Evolutionary conservation across 2,113 vertebrate species (phyloP).

Genomic region (Ginglymostoma cirratum): DNA sequence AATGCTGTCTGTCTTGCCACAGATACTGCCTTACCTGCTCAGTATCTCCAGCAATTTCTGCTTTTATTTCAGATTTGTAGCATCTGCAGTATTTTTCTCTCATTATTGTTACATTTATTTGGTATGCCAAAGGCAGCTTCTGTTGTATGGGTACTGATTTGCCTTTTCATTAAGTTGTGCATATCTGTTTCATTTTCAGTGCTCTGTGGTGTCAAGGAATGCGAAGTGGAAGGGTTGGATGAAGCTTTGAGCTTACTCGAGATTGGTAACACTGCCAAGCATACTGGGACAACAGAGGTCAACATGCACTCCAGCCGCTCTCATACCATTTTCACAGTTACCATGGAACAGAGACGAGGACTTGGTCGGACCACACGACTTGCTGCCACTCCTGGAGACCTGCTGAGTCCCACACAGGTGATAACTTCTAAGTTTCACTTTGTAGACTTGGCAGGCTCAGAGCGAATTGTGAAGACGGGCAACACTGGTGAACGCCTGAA

Average conservation of each 20-base stretch:
- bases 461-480: slow-evolving; percentile 82
- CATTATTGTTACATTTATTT: neutral
- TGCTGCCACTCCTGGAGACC: neutral
- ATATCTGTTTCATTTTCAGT: slow-evolving; percentile 55
- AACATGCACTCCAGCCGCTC: slow-evolving; percentile 89
- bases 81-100: too few species aligned
- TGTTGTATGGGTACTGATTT: neutral
- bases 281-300: slow-evolving; percentile 85
- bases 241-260: slow-evolving; percentile 91
- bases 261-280: slow-evolving; percentile 84
- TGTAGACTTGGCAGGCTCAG: slow-evolving; percentile 88
- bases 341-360: slow-evolving; percentile 83
- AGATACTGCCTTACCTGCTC: too few species aligned
- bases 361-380: slow-evolving; percentile 55
- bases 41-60: too few species aligned
- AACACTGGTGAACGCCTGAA: slow-evolving; percentile 86
- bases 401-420: slow-evolving; percentile 59
- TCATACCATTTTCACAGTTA: slow-evolving; percentile 83
- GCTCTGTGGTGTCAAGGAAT: slow-evolving; percentile 84
- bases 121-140: neutral
- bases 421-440: slow-evolving; percentile 92
- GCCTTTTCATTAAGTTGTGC: neutral
- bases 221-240: slow-evolving; percentile 86
- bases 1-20: too few species aligned
- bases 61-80: too few species aligned